A percentile compares a stretch with the other conserved stretches of the same genome.
These are phyloP conservation scores for Potamilus streckersoni DNA, from an alignment of 1,140 invertebrate genomes.

Conservation along the genomic window DNA sequence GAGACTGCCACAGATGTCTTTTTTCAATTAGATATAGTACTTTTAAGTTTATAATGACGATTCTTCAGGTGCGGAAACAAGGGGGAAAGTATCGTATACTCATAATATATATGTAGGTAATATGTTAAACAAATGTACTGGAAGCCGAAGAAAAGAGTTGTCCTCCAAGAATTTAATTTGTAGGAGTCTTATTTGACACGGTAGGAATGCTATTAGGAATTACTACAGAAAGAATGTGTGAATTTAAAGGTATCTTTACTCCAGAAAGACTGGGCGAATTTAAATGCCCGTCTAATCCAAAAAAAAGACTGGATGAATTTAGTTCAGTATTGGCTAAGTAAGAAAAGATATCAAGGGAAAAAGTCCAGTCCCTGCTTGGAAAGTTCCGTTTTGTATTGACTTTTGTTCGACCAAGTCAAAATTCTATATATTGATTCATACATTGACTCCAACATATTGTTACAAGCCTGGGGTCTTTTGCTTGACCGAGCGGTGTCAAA, in stretches of 20 bases:
- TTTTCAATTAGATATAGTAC: no score
- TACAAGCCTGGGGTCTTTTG: no score
- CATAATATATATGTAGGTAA: neutral
- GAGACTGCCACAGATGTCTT: no score
- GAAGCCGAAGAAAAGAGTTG: no score
- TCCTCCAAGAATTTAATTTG: neutral
- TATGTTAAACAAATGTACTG: neutral
- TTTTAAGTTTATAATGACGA: constrained; percentile 11
- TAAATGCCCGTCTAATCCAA: neutral
- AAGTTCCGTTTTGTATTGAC: constrained; percentile 4
- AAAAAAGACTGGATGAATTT: neutral
- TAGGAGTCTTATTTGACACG: constrained; percentile 8
- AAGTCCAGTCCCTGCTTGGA: neutral
- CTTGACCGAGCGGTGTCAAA: no score
- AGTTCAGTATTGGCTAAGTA: neutral
- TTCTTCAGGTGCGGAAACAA: constrained; percentile 4
- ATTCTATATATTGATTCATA: no score
- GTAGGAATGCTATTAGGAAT: constrained; percentile 2
- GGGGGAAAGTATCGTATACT: neutral
- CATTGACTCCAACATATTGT: neutral
- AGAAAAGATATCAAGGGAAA: neutral
- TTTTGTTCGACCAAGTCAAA: neutral
- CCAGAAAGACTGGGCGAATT: no score
- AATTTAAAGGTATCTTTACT: no score
- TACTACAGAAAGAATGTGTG: no score